These are phyloP conservation scores for Prunella himalayana DNA, from an alignment of 2,113 vertebrate species.

Conservation along the genomic window DNA sequence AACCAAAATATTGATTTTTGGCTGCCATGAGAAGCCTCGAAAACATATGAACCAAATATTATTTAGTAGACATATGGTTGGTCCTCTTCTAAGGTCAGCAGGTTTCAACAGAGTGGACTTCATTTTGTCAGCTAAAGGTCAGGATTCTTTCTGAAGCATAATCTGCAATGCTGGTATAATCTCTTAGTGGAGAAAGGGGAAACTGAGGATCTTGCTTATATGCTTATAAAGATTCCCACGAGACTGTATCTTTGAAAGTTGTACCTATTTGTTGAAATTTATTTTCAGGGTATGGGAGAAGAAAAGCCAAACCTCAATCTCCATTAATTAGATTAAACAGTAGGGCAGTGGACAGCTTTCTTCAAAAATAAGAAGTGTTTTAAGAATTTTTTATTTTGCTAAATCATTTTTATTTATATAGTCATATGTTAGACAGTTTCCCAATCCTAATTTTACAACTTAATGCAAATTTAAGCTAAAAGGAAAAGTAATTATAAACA, in stretches of 20 bases:
- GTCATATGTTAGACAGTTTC: background rate
- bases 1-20: background rate
- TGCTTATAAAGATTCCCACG: background rate
- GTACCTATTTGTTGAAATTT: background rate
- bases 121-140: background rate
- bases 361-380: background rate
- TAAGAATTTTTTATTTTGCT: background rate
- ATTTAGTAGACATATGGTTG: background rate
- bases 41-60: background rate
- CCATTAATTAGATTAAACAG: background rate
- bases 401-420: background rate
- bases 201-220: background rate
- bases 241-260: background rate
- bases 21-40: background rate
- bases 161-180: background rate
- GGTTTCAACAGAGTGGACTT: background rate
- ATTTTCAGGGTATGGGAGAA: background rate
- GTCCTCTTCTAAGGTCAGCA: background rate
- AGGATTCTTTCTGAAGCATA: background rate
- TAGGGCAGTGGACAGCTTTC: background rate
- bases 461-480: background rate
- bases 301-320: background rate
- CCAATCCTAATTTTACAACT: background rate
- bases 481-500: background rate
- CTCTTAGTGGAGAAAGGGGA: background rate